Evolutionary conservation across 2,797 vertebrate genomes (phyloP).

Genomic region (Rhynchonycteris naso): DNA sequence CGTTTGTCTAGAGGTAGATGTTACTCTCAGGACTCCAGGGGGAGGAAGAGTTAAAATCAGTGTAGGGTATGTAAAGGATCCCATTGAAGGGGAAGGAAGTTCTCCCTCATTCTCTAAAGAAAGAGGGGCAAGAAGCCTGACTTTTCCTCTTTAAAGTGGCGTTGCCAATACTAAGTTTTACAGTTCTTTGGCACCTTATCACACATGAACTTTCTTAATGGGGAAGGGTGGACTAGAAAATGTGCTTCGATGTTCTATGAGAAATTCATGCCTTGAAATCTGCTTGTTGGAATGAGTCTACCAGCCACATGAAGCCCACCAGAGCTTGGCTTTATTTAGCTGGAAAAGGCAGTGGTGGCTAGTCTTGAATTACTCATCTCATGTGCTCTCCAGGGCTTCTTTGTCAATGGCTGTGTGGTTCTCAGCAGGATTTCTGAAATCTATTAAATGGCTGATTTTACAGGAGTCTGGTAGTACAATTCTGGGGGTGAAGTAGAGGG

Average conservation of each 20-base stretch:
- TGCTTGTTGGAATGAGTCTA: background rate
- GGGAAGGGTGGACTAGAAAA: background rate
- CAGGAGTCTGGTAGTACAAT: background rate
- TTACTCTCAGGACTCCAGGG: too few relatives aligned
- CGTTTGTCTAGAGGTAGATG: too few relatives aligned
- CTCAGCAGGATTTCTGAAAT: background rate
- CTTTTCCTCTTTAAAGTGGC: too few relatives aligned
- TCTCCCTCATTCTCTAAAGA: too few relatives aligned
- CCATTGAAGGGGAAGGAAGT: too few relatives aligned
- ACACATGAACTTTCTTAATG: background rate
- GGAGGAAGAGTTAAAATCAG: too few relatives aligned
- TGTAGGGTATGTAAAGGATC: too few relatives aligned
- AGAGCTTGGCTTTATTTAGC: background rate
- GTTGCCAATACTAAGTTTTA: too few relatives aligned
- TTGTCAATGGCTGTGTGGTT: background rate
- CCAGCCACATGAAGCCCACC: background rate
- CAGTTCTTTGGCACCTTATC: too few relatives aligned
- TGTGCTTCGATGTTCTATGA: background rate
- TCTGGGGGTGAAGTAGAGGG: background rate
- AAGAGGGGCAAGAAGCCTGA: too few relatives aligned
- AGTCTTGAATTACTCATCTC: background rate
- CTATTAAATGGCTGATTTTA: background rate
- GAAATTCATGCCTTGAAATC: background rate
- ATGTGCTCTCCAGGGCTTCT: background rate
- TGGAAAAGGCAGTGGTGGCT: background rate